Conservation (phyloP, 2,113 vertebrate species). For the Glaucidium brasilianum region DNA sequence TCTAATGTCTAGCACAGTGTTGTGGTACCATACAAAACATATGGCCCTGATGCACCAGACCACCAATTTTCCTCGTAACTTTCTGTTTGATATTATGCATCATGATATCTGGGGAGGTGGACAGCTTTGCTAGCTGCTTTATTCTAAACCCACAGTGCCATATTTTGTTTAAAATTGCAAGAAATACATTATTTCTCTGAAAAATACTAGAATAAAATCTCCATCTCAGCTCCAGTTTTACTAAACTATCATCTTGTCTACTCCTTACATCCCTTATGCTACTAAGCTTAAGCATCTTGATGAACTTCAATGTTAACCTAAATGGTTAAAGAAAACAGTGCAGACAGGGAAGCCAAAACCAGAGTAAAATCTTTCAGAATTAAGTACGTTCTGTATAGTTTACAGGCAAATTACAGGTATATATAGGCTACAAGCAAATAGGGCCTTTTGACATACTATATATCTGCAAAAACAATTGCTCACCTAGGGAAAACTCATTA, state of each 20-base stretch:
- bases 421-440: background rate
- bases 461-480: background rate
- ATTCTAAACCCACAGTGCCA: accelerated
- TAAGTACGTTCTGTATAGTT: background rate
- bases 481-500: slow-evolving; percentile 46
- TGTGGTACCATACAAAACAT: background rate
- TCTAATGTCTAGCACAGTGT: accelerated
- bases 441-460: background rate
- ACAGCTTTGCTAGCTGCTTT: background rate
- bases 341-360: background rate
- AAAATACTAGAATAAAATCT: background rate
- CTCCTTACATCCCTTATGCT: background rate
- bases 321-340: background rate
- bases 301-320: background rate
- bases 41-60: background rate
- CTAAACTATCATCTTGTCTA: background rate
- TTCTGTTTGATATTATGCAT: background rate
- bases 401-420: background rate
- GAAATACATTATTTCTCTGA: background rate
- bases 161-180: background rate
- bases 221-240: background rate
- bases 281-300: background rate
- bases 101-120: background rate
- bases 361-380: background rate
- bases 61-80: background rate